Percentiles rank a stretch among this genome's conserved stretches.
These are phyloP conservation scores for Frankliniella intonsa DNA, from an alignment of 2,888 invertebrate species.

Conservation along the genomic window DNA sequence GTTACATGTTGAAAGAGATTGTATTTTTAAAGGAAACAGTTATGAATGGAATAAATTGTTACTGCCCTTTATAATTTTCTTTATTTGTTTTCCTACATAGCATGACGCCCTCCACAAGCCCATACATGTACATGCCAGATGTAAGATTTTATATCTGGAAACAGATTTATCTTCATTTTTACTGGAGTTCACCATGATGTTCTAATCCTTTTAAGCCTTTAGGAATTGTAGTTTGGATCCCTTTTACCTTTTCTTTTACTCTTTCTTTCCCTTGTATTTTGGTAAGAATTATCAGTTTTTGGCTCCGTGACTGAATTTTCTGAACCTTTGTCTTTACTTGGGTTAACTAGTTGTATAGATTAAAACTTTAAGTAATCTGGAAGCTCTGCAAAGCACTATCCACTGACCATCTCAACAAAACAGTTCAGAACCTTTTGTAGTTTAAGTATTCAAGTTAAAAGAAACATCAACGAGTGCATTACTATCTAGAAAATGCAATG, in stretches of 20 bases:
- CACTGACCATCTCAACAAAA: no score
- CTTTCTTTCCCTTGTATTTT: not conserved
- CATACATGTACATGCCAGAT: not conserved
- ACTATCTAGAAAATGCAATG: not conserved
- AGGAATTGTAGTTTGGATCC: not conserved
- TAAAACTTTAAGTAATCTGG: no score
- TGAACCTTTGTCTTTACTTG: no score
- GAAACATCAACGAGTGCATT: not conserved
- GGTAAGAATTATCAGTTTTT: no score
- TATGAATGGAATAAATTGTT: slow-evolving; percentile 23
- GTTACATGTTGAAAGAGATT: slow-evolving; percentile 24
- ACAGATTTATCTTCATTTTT: not conserved
- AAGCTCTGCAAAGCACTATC: no score
- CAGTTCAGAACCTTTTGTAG: not conserved
- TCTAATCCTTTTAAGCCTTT: not conserved
- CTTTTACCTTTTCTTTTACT: not conserved
- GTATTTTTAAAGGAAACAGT: slow-evolving; percentile 21
- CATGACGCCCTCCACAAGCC: not conserved
- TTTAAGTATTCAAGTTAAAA: not conserved
- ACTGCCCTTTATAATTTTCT: slow-evolving; percentile 25
- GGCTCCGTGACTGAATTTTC: no score
- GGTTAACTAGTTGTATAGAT: no score
- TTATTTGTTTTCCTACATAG: slow-evolving; percentile 23
- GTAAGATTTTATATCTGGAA: not conserved
- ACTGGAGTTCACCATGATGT: not conserved